Evolutionary conservation across 2,113 vertebrate genomes (phyloP).

Genomic region (Lota lota): DNA sequence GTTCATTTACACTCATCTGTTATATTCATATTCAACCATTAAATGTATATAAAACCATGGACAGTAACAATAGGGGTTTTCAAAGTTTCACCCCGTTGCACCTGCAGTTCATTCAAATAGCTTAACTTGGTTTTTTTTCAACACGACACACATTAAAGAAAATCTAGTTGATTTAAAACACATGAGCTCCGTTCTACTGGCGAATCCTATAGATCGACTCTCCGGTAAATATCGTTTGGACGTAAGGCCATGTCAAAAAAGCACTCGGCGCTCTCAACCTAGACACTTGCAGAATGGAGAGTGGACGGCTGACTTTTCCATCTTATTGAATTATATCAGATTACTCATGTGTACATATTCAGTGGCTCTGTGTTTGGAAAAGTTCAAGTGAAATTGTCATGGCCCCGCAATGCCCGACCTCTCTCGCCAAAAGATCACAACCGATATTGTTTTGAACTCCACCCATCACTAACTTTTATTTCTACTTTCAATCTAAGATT

Average conservation of each 20-base stretch:
- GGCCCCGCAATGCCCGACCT: slow-evolving; percentile 18
- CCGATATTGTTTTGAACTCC: slow-evolving; percentile 32
- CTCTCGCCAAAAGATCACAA: slow-evolving; percentile 33
- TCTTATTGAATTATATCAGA: slow-evolving; percentile 49
- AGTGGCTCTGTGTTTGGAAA: slow-evolving; percentile 26
- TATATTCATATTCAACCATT: too few species aligned
- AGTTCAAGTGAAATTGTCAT: slow-evolving; percentile 31
- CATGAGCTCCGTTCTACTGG: slow-evolving; percentile 28
- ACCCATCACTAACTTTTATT: slow-evolving; percentile 16
- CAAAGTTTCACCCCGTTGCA: too few species aligned
- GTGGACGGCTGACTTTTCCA: slow-evolving; percentile 43
- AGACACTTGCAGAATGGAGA: slow-evolving; percentile 35
- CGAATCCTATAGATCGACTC: slow-evolving; percentile 20
- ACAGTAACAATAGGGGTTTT: too few species aligned
- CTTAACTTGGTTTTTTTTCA: slow-evolving; percentile 1
- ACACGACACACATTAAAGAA: slow-evolving; percentile 25
- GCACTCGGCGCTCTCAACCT: slow-evolving; percentile 20
- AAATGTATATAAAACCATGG: too few species aligned
- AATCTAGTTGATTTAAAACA: slow-evolving; percentile 53
- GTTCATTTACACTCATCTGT: too few species aligned
- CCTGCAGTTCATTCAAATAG: too few species aligned
- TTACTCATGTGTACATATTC: slow-evolving; percentile 38
- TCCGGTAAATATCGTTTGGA: slow-evolving; percentile 29
- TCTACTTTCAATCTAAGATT: neutral
- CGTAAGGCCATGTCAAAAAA: slow-evolving; percentile 34